These are phyloP conservation scores for Anguilla marmorata DNA, from an alignment of 2,797 vertebrate genomes.

Conservation along the genomic window DNA sequence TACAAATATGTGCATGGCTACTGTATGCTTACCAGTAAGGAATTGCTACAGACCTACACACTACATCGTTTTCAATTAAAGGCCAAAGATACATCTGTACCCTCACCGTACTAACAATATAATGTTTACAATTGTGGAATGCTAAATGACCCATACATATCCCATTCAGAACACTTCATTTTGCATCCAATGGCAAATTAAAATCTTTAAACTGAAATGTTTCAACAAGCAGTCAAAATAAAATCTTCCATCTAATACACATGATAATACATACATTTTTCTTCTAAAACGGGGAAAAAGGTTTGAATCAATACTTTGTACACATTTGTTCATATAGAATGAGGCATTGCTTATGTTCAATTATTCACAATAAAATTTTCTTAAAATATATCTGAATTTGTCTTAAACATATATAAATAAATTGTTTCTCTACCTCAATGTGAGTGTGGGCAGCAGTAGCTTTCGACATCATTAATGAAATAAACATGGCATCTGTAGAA, in stretches of 20 bases:
- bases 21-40: slow-evolving; percentile 25
- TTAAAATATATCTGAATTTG: slow-evolving; percentile 57
- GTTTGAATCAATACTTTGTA: slow-evolving; percentile 33
- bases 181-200: slow-evolving; percentile 40
- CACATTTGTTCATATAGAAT: slow-evolving; percentile 31
- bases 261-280: neutral
- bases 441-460: slow-evolving; percentile 30
- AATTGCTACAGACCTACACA: slow-evolving; percentile 19
- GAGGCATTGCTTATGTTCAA: slow-evolving; percentile 31
- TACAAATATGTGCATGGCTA: slow-evolving; percentile 35
- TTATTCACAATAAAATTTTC: slow-evolving; percentile 40
- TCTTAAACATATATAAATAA: slow-evolving; percentile 60
- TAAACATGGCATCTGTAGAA: slow-evolving; percentile 21
- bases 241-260: slow-evolving; percentile 23
- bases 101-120: slow-evolving; percentile 21
- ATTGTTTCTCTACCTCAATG: slow-evolving; percentile 34
- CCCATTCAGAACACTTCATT: slow-evolving; percentile 40
- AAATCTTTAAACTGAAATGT: slow-evolving; percentile 23
- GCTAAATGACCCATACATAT: slow-evolving; percentile 39
- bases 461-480: slow-evolving; percentile 21
- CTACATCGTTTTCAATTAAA: neutral
- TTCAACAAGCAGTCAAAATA: slow-evolving; percentile 31
- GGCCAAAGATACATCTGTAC: slow-evolving; percentile 33
- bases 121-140: slow-evolving; percentile 36
- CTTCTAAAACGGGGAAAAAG: neutral